Percentiles rank a stretch among this genome's conserved stretches.
Evolutionary conservation across 2,888 invertebrate species (phyloP).

Genomic region (Mylabris sibirica): DNA sequence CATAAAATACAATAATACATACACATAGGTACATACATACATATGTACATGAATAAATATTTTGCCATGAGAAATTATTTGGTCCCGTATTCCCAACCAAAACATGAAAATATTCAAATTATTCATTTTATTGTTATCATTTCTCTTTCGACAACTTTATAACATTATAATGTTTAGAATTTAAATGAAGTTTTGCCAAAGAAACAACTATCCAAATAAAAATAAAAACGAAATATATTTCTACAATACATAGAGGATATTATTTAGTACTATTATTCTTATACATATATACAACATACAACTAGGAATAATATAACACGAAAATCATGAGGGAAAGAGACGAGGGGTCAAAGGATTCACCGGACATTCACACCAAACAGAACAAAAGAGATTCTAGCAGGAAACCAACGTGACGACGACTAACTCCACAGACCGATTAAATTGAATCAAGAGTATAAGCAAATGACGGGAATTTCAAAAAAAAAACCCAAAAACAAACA

Average conservation of each 20-base stretch:
- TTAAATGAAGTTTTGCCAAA: conserved; percentile 4
- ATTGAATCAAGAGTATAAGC: neutral
- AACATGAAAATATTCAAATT: neutral
- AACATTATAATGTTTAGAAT: neutral
- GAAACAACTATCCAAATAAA: neutral
- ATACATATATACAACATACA: neutral
- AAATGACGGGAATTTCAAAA: neutral
- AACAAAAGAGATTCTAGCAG: conserved; percentile 10
- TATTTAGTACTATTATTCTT: too few species aligned
- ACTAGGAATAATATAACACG: neutral
- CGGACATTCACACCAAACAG: conserved; percentile 11
- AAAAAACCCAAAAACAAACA: neutral
- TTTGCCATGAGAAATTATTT: neutral
- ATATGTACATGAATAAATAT: neutral
- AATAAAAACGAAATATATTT: neutral
- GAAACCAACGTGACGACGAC: conserved; percentile 10
- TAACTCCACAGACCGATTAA: conserved; percentile 5
- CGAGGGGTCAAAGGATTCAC: conserved; percentile 7
- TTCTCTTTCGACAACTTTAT: neutral
- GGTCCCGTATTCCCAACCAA: neutral
- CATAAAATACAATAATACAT: too few species aligned
- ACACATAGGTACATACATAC: too few species aligned
- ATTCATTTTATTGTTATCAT: neutral
- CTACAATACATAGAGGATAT: neutral
- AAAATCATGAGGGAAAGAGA: neutral